Percentiles rank a stretch among this genome's conserved stretches.
phyloP scores from a whole-genome alignment of 2,113 vertebrate genomes.

The Cinclus mexicanus region DNA sequence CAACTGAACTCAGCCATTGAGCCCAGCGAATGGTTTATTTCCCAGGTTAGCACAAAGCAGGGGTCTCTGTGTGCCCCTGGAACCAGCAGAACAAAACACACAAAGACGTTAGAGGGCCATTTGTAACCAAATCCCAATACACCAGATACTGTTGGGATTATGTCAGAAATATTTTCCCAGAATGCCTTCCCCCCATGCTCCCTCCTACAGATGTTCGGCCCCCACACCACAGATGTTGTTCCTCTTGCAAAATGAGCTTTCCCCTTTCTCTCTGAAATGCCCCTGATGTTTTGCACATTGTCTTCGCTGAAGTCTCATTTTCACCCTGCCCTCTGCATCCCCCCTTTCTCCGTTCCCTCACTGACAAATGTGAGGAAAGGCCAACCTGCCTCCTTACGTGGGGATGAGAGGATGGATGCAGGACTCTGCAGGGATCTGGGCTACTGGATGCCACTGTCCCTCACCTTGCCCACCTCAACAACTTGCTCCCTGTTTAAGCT shows the following conservation, averaged over 20 bases:
- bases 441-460: background rate
- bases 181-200: slow-evolving; percentile 66
- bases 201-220: slow-evolving; percentile 70
- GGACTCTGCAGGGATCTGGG: background rate
- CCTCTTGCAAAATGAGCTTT: slow-evolving; percentile 67
- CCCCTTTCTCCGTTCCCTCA: background rate
- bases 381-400: rapidly evolving
- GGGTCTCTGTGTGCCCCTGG: slow-evolving; percentile 64
- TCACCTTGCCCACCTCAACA: background rate
- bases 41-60: slow-evolving; percentile 71
- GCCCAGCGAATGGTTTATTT: slow-evolving; percentile 64
- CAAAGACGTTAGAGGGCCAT: slow-evolving; percentile 71
- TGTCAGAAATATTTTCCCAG: slow-evolving; percentile 74
- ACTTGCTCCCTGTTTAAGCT: background rate
- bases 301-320: background rate
- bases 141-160: slow-evolving; percentile 76
- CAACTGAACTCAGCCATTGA: slow-evolving; percentile 60
- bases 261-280: slow-evolving; percentile 55
- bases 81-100: slow-evolving; percentile 73
- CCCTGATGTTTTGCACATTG: slow-evolving; percentile 57
- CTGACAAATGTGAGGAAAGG: rapidly evolving
- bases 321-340: background rate
- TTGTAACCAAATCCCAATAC: slow-evolving; percentile 74
- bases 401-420: rapidly evolving
- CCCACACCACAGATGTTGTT: slow-evolving; percentile 71